Conservation (phyloP, 2,113 vertebrate genomes). For the Puffinus mauretanicus region DNA sequence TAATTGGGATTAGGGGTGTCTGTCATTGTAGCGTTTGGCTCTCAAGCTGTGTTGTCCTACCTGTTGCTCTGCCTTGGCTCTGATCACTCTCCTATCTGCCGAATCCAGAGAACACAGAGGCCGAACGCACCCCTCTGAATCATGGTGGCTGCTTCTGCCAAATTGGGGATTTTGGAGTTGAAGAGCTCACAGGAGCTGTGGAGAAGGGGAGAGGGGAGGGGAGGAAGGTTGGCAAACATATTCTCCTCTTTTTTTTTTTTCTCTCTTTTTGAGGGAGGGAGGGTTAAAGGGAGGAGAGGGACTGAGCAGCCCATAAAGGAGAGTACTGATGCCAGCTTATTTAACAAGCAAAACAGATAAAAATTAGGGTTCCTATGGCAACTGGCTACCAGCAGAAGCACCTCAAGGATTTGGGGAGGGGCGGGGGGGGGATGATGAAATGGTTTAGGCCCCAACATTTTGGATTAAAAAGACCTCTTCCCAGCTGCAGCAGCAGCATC, state of each 20-base stretch:
- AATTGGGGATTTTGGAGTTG: not conserved
- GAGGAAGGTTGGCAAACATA: not conserved
- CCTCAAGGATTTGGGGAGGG: constrained; percentile 48
- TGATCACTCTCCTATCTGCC: not conserved
- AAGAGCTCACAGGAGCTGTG: not conserved
- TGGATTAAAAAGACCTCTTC: constrained; percentile 28
- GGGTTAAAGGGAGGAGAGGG: not conserved
- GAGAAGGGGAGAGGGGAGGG: not conserved
- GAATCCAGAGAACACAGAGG: not conserved
- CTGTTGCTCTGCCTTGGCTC: not conserved
- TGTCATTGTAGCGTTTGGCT: not conserved
- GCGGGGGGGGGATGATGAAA: not conserved
- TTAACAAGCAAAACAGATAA: constrained; percentile 66
- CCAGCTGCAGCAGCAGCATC: not conserved
- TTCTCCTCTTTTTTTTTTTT: not conserved
- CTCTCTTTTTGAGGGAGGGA: not conserved
- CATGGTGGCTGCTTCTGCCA: not conserved
- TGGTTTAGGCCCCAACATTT: constrained; percentile 41
- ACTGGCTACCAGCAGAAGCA: constrained; percentile 49
- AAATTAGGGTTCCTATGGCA: constrained; percentile 77
- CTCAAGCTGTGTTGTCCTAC: not conserved
- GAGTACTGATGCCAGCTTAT: constrained; percentile 35
- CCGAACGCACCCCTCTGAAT: not conserved
- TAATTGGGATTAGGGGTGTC: not conserved
- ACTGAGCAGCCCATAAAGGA: not conserved